Base-by-base conservation (phyloP, 2,797 vertebrate genomes). In the Strix occidentalis region DNA sequence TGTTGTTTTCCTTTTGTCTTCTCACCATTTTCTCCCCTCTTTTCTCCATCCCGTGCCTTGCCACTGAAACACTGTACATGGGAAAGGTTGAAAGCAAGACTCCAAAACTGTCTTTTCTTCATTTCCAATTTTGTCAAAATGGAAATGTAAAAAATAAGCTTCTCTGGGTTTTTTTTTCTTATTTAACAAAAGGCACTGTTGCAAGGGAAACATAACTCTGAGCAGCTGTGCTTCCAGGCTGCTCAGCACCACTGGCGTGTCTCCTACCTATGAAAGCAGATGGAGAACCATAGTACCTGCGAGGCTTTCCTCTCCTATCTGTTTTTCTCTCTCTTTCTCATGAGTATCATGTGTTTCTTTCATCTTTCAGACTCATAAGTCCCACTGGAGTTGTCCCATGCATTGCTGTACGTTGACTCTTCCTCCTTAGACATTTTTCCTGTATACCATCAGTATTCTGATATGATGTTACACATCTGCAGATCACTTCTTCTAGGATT, bases 211-310 rank as follows among this genome's bases (percentile, higher is more conserved):
- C 79, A 71, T 46, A 65, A 23, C 63, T 68, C 11, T 15, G 68
- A 90, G 89, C 80, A 83, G 86, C 80, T 94, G 93, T 74, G 77
- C 68, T 92, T 90, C 53, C 89, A 92, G 78, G 86, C 87, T 88
- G 72, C 72, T 88, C 63, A 0, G 58, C n/a, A 61, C 71, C 69
- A 45, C 57, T 4, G 2, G 37, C 0, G 0, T 29, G n/a, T 50
- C 64, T 80, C 63, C 60, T 80, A 39, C 89, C 84, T 54, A 1
- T 3, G 60, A 41, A 46, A 95, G 89, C 91, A 93, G 91, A 95
- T 89, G 81, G 91, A 89, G 48, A 58, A 60, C 50, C 61, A 26
- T 5, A 9, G 45, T 66, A 85, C 89, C 81, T 89, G 80, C 19
- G 89, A 93, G 69, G 48, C 2, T 7, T 50, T 74, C 21, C 5